These are phyloP conservation scores for Aquatica leii DNA, from an alignment of 2,888 invertebrate species.

Conservation along the genomic window DNA sequence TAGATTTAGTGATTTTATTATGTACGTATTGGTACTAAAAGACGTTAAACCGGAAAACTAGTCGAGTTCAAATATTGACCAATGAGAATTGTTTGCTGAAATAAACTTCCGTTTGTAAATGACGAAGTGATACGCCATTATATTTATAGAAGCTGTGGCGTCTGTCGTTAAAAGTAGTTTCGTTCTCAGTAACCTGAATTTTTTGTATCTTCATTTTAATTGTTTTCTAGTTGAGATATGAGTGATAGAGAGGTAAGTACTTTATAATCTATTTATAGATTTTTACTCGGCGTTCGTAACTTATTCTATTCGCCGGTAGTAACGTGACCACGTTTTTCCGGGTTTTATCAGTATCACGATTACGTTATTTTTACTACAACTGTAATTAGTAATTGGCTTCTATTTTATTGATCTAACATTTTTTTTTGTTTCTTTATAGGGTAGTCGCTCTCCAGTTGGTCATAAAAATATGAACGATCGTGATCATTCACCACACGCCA, in stretches of 20 bases:
- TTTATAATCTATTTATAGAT: slow-evolving; percentile 5
- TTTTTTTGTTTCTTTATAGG: slow-evolving; percentile 47
- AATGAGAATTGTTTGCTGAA: neutral
- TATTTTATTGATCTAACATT: slow-evolving; percentile 29
- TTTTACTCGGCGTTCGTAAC: slow-evolving; percentile 16
- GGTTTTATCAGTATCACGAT: neutral
- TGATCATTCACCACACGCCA: slow-evolving; percentile 56
- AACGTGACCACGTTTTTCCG: slow-evolving; percentile 9
- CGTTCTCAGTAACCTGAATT: neutral
- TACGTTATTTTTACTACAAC: slow-evolving; percentile 15
- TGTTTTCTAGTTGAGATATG: slow-evolving; percentile 42
- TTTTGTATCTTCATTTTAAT: slow-evolving; percentile 15
- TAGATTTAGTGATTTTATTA: neutral
- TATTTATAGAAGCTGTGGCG: slow-evolving; percentile 1
- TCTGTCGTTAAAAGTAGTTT: neutral
- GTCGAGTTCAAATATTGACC: neutral
- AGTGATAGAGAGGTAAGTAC: slow-evolving; percentile 54
- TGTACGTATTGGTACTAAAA: neutral
- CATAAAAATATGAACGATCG: slow-evolving; percentile 54
- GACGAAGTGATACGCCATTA: slow-evolving; percentile 7
- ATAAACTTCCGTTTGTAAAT: slow-evolving; percentile 10
- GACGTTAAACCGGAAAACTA: neutral
- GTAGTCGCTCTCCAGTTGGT: slow-evolving; percentile 52
- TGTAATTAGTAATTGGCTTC: slow-evolving; percentile 9
- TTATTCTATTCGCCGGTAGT: slow-evolving; percentile 19